These are phyloP conservation scores for Odontesthes bonariensis DNA, from an alignment of 2,113 vertebrate species.

Conservation along the genomic window DNA sequence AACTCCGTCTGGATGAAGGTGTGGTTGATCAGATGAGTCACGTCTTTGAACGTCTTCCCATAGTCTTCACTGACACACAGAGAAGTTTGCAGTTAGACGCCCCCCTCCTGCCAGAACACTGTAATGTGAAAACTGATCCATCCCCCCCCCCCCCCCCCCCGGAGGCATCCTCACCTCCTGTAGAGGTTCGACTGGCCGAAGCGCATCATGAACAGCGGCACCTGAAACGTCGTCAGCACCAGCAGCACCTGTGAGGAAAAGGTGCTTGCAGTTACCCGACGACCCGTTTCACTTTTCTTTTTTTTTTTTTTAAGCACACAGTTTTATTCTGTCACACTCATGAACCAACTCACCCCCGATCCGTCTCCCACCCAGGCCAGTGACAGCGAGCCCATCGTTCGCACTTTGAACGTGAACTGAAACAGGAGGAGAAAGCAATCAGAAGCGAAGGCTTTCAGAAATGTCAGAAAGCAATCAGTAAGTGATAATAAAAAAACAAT, in stretches of 20 bases:
- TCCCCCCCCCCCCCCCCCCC: background rate
- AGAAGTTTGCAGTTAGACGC: conserved; percentile 42
- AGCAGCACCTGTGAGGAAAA: conserved; percentile 84
- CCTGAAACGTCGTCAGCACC: conserved; percentile 89
- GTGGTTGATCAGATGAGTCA: conserved; percentile 79
- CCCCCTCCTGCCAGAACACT: background rate
- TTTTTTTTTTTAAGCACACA: too few species aligned
- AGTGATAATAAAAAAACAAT: background rate
- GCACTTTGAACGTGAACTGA: conserved; percentile 87
- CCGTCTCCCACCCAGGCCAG: conserved; percentile 92
- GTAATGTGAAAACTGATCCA: background rate
- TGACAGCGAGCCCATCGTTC: conserved; percentile 85
- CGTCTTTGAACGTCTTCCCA: conserved; percentile 78
- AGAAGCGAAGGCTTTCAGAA: background rate
- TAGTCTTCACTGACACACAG: conserved; percentile 76
- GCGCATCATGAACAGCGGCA: conserved; percentile 87
- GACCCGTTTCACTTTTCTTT: background rate
- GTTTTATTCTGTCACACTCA: background rate
- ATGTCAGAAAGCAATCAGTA: background rate
- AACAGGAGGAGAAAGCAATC: background rate
- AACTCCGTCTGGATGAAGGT: conserved; percentile 87
- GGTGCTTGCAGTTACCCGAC: background rate
- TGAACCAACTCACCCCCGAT: conserved; percentile 86
- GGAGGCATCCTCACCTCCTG: conserved; percentile 84
- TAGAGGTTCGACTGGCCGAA: conserved; percentile 91